Evolutionary conservation across 2,888 invertebrate species (phyloP).

Genomic region (Cryptocheilus praepositus): DNA sequence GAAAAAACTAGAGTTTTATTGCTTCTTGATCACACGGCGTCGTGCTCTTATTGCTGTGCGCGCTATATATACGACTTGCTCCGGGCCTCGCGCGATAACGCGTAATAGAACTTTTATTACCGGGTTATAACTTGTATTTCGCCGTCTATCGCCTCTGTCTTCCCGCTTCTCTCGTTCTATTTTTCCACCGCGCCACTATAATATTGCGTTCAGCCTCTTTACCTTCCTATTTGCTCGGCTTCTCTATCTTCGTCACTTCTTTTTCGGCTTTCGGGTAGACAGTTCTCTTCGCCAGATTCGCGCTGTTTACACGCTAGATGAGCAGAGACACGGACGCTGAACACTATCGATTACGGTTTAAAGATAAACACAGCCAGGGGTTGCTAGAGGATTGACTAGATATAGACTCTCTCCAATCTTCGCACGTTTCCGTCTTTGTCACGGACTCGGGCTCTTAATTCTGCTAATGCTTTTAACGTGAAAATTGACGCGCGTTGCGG

Average conservation of each 20-base stretch:
- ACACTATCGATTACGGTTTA: slow-evolving; percentile 65
- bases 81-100: neutral
- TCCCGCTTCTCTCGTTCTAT: neutral
- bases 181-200: neutral
- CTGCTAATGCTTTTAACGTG: neutral
- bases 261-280: neutral
- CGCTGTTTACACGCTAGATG: slow-evolving; percentile 1
- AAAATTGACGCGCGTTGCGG: neutral
- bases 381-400: slow-evolving; percentile 47
- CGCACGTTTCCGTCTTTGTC: neutral
- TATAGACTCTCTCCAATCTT: neutral
- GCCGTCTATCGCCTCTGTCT: neutral
- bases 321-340: slow-evolving; percentile 43
- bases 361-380: slow-evolving; percentile 58
- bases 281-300: neutral
- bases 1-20: neutral
- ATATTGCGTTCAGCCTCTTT: neutral
- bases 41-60: slow-evolving; percentile 7
- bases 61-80: neutral
- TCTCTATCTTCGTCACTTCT: neutral
- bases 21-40: slow-evolving; percentile 5
- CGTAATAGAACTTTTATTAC: slow-evolving; percentile 6
- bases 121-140: neutral
- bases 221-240: neutral
- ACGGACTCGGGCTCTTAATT: neutral